Evolutionary conservation across 2,797 vertebrate species (phyloP).

Genomic region (Manis javanica): DNA sequence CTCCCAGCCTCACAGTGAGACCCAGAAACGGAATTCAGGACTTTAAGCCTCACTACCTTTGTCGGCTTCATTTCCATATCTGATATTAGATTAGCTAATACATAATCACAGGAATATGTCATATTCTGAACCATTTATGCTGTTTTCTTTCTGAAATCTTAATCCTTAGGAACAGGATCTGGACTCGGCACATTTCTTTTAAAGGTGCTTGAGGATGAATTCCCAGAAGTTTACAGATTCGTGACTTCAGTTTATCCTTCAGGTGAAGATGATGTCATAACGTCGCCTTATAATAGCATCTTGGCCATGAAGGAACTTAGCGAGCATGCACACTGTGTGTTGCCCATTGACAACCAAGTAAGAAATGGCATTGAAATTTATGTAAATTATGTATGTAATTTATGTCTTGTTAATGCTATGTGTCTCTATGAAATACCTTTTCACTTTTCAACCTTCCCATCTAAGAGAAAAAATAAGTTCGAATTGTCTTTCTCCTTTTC

Average conservation of each 20-base stretch:
- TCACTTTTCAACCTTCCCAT: background rate
- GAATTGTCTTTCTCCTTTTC: constrained; percentile 28
- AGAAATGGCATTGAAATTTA: constrained; percentile 67
- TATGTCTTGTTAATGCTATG: background rate
- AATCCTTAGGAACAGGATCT: constrained; percentile 93
- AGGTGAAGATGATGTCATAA: constrained; percentile 96
- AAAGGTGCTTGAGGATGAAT: constrained; percentile 95
- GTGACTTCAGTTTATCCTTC: constrained; percentile 96
- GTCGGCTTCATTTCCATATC: background rate
- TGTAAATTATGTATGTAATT: too few relatives aligned
- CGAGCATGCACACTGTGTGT: constrained; percentile 96
- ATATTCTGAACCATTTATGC: background rate
- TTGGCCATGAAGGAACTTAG: constrained; percentile 97
- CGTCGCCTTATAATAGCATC: constrained; percentile 97
- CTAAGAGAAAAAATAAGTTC: constrained; percentile 31
- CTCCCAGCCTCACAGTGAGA: background rate
- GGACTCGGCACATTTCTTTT: constrained; percentile 96
- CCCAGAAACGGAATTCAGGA: constrained; percentile 1
- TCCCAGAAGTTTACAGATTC: constrained; percentile 95
- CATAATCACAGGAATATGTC: background rate
- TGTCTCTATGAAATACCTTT: background rate
- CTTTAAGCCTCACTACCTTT: background rate
- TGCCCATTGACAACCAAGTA: constrained; percentile 97
- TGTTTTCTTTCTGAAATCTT: constrained; percentile 53
- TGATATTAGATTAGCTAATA: constrained; percentile 29